phyloP scores from a whole-genome alignment of 2,888 invertebrate genomes.

The Polyommatus iphigenia region DNA sequence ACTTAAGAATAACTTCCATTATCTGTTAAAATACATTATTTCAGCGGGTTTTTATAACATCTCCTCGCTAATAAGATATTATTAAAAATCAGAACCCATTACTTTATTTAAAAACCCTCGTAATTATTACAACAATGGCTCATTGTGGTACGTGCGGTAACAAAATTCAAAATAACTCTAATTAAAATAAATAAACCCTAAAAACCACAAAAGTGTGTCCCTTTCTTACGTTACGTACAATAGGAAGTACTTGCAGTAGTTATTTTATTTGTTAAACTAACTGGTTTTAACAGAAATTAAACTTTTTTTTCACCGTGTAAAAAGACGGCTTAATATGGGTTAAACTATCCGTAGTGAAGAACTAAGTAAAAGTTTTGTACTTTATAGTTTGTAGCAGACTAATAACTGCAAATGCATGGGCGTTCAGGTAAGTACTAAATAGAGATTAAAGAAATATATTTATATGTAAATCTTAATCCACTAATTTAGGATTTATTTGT shows the following conservation, averaged over 20 bases:
- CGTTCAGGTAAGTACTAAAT: too few relatives aligned
- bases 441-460: too few relatives aligned
- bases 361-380: background rate
- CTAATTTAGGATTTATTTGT: too few relatives aligned
- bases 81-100: conserved; percentile 23
- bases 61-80: background rate
- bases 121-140: conserved; percentile 53
- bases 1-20: background rate
- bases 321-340: too few relatives aligned
- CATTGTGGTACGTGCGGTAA: conserved; percentile 23
- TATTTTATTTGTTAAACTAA: conserved; percentile 13
- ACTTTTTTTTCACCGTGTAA: background rate
- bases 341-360: background rate
- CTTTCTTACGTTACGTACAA: conserved; percentile 34
- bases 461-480: background rate
- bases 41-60: conserved; percentile 10
- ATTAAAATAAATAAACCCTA: conserved; percentile 48
- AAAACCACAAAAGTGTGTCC: conserved; percentile 52
- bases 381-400: background rate
- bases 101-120: conserved; percentile 46
- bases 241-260: background rate
- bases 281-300: conserved; percentile 7
- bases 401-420: background rate
- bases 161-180: conserved; percentile 46
- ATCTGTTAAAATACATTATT: conserved; percentile 14